Evolutionary conservation across 2,113 vertebrate genomes (phyloP).

Genomic region (Microtus ochrogaster): DNA sequence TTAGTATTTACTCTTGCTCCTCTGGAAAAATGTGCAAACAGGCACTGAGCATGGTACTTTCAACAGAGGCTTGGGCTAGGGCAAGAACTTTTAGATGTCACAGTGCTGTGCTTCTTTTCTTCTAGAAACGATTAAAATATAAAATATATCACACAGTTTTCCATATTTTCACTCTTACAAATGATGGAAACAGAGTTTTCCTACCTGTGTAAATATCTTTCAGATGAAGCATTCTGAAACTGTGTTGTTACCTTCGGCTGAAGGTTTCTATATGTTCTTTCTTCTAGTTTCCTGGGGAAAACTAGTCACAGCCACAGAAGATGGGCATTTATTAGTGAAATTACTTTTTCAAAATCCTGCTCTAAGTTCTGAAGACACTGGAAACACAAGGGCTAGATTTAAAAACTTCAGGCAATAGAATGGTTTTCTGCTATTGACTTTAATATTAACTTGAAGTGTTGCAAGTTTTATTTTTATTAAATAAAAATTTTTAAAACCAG

Average conservation of each 20-base stretch:
- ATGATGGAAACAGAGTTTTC: neutral
- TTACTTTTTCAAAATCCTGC: neutral
- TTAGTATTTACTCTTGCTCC: neutral
- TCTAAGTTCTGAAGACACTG: neutral
- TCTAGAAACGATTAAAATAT: conserved; percentile 24
- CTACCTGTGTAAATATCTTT: conserved; percentile 5
- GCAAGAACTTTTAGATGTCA: neutral
- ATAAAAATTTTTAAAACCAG: conserved; percentile 7
- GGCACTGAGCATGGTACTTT: neutral
- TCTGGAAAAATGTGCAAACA: neutral
- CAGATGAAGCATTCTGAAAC: conserved; percentile 32
- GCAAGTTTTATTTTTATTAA: neutral
- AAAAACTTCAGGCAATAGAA: conserved; percentile 22
- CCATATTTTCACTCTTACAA: conserved; percentile 4
- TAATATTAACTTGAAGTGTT: conserved; percentile 10
- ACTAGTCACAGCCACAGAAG: neutral
- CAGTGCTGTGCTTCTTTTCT: neutral
- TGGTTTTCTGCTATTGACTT: neutral
- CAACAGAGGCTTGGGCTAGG: conserved; percentile 12
- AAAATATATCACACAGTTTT: neutral
- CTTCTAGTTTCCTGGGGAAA: conserved; percentile 17
- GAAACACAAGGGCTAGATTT: neutral
- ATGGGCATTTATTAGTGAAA: neutral
- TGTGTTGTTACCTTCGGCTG: neutral
- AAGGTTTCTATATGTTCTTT: neutral